Conservation (phyloP, 2,888 invertebrate genomes). For the Strigamia crassipes region DNA sequence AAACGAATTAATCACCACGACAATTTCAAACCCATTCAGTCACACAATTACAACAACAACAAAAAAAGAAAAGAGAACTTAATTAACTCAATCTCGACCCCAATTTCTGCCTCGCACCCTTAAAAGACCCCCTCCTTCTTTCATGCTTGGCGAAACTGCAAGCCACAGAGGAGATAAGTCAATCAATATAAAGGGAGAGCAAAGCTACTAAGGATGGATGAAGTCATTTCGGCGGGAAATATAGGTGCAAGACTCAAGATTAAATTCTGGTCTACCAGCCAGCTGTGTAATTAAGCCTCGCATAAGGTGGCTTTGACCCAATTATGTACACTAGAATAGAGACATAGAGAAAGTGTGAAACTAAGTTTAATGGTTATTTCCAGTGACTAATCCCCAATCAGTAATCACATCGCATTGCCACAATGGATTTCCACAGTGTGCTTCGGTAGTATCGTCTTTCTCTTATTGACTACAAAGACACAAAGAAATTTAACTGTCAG, state of each 20-base stretch:
- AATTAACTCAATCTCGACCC: not conserved
- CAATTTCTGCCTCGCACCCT: not conserved
- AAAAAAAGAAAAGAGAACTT: not conserved
- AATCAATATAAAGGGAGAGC: not conserved
- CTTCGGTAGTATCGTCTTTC: not conserved
- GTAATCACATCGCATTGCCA: too few relatives aligned
- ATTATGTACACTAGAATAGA: not conserved
- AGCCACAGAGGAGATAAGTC: constrained; percentile 2
- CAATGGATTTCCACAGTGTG: not conserved
- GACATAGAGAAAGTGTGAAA: not conserved
- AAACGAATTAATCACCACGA: not conserved
- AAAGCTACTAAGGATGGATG: not conserved
- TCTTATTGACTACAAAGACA: not conserved
- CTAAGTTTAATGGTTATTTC: not conserved
- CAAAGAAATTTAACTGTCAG: too few relatives aligned
- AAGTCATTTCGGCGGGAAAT: constrained; percentile 12
- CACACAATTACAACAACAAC: not conserved
- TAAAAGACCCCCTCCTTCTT: not conserved
- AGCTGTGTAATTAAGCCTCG: constrained; percentile 11
- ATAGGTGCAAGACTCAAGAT: not conserved
- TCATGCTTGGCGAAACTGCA: not conserved
- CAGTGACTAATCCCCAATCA: not conserved
- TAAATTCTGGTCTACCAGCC: not conserved
- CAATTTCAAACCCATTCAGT: not conserved
- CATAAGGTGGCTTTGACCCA: not conserved